Conservation (phyloP, 1,140 invertebrate species). For the Caenorhabditis brenneri region DNA sequence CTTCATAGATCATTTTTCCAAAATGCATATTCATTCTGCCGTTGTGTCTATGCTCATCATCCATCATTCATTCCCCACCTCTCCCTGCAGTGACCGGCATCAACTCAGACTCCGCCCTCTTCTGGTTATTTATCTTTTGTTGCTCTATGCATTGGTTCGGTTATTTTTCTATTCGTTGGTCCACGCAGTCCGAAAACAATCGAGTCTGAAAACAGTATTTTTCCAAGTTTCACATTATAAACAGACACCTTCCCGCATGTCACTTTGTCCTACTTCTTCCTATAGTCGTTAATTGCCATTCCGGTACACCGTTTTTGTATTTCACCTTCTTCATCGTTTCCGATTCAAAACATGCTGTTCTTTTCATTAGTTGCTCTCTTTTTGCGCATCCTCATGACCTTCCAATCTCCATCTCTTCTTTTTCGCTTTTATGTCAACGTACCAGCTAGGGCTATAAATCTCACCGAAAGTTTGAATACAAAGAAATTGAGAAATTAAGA, state of each 20-base stretch:
- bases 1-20: constrained; percentile 31
- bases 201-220: neutral
- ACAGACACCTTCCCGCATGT: constrained; percentile 13
- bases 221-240: neutral
- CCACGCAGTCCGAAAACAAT: neutral
- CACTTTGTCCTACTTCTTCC: constrained; percentile 4
- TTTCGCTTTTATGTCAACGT: neutral
- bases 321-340: neutral
- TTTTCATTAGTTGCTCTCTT: neutral
- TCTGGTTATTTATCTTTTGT: constrained; percentile 24
- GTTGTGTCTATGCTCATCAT: constrained; percentile 17
- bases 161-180: neutral
- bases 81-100: constrained; percentile 1
- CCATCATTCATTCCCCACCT: constrained; percentile 20
- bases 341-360: neutral
- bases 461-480: neutral
- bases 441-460: constrained; percentile 22
- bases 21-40: constrained; percentile 41
- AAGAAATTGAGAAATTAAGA: neutral
- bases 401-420: neutral
- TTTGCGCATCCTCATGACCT: neutral
- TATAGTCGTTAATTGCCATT: constrained; percentile 12
- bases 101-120: constrained; percentile 21
- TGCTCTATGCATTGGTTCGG: neutral
- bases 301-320: constrained; percentile 19